Base-by-base conservation (phyloP, 2,888 invertebrate species). In the Zelleria hepariella region DNA sequence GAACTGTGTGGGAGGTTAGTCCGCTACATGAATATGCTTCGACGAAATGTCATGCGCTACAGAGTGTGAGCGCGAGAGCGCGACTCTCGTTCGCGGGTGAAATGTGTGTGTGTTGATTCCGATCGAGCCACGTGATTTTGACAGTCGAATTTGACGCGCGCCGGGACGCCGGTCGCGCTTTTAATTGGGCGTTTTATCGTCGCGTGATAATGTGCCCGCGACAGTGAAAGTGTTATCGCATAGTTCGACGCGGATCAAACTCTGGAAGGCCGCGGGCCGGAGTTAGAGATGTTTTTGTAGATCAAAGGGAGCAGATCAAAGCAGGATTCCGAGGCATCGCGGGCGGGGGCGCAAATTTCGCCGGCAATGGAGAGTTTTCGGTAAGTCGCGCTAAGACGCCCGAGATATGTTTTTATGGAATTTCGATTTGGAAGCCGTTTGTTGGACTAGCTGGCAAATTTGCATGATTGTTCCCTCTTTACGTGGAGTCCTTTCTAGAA, bases 1-100 rank as follows among this genome's bases (percentile, higher is more conserved):
- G 80, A 86, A 85, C 86, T 80, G 84, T 86, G 86, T 87, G 80
- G 84, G 86, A 86, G 87, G 86, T 78, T 84, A 86, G 86, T 86
- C 82, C 79, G 83, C 80, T 85, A 82, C 82, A 82, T 83, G 84
- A 81, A 74, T 80, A 78, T 81, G 78, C 75, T 77, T 68, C 72
- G 74, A 75, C 74, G 42, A 52, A 77, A 80, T 79, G 86, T 77
- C 85, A 83, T 82, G 84, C 82, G 86, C 79, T 77, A 66, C 77
- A 67, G 63, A 65, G 72, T 74, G 69, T 71, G 72, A 66, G 62
- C 69, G 82, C 80, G 81, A 77, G 81, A 79, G 82, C 76, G 76
- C 78, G 74, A 74, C 72, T 75, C 75, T 72, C 76, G 75, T 74
- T 65, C 70, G 71, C 72, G 68, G 71, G 68, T 69, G 32, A 42